These are phyloP conservation scores for Phlogophora meticulosa DNA, from an alignment of 2,888 invertebrate species.

Conservation along the genomic window DNA sequence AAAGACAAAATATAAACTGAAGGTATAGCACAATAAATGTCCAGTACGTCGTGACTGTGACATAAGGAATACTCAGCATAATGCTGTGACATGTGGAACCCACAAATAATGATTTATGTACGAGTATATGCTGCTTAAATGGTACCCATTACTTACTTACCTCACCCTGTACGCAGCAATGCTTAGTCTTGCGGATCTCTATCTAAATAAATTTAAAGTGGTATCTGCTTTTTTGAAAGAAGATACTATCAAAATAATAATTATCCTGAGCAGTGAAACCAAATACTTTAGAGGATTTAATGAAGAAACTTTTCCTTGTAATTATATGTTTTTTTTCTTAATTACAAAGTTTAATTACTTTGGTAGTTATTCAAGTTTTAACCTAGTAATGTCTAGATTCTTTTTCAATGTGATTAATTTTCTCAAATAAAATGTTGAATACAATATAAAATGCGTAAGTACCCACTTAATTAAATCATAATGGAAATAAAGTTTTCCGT, in stretches of 20 bases:
- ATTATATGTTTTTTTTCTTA: constrained; percentile 21
- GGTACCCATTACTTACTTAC: too few species aligned
- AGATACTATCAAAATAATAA: constrained; percentile 27
- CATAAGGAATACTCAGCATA: too few species aligned
- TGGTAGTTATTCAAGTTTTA: constrained; percentile 16
- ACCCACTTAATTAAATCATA: not conserved
- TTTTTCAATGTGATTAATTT: constrained; percentile 1
- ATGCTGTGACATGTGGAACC: too few species aligned
- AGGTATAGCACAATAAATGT: too few species aligned
- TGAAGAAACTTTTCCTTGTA: constrained; percentile 47
- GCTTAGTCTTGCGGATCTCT: too few species aligned
- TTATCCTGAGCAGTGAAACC: constrained; percentile 28
- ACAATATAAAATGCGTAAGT: not conserved
- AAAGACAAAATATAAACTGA: too few species aligned
- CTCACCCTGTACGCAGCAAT: too few species aligned
- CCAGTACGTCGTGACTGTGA: too few species aligned
- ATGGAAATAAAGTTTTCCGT: not conserved
- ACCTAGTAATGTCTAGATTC: constrained; percentile 25
- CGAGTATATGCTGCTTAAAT: too few species aligned
- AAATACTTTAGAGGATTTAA: constrained; percentile 45
- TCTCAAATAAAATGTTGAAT: not conserved
- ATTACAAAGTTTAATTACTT: constrained; percentile 41
- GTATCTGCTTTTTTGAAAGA: too few species aligned
- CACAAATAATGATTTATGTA: too few species aligned
- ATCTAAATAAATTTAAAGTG: too few species aligned